These are phyloP conservation scores for Archips xylosteana DNA, from an alignment of 2,888 invertebrate species.

Conservation along the genomic window DNA sequence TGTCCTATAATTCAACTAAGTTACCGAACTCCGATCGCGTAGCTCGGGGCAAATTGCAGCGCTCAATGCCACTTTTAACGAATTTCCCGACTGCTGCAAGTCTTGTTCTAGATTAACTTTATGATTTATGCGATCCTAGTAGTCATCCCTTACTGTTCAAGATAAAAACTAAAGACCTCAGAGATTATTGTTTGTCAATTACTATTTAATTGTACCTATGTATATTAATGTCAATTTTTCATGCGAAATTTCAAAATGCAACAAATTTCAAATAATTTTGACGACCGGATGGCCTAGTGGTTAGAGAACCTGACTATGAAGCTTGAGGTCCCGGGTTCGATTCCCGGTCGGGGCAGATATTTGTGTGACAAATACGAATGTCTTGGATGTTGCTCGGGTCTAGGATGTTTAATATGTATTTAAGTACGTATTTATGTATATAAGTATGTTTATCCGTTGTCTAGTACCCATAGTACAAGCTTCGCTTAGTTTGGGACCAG, in stretches of 20 bases:
- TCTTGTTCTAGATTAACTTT: slow-evolving; percentile 57
- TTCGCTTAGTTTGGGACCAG: too few relatives aligned
- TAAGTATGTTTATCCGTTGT: too few relatives aligned
- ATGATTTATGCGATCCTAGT: slow-evolving; percentile 61
- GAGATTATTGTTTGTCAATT: background rate
- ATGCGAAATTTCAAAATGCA: background rate
- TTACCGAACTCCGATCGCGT: background rate
- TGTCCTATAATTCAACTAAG: slow-evolving; percentile 8
- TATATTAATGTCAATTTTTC: background rate
- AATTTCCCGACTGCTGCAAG: slow-evolving; percentile 57
- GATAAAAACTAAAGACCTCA: slow-evolving; percentile 9
- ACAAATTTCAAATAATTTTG: too few relatives aligned
- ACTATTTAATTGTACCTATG: background rate
- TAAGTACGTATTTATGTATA: too few relatives aligned
- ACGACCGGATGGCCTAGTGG: too few relatives aligned
- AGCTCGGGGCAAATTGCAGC: slow-evolving; percentile 44
- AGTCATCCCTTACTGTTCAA: slow-evolving; percentile 19
- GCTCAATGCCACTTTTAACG: slow-evolving; percentile 60
- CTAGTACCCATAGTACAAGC: too few relatives aligned
- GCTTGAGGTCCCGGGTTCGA: too few relatives aligned
- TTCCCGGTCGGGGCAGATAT: too few relatives aligned
- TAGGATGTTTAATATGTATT: too few relatives aligned
- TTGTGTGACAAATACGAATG: too few relatives aligned
- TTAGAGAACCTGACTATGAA: too few relatives aligned
- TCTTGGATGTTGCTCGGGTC: too few relatives aligned